phyloP scores from a whole-genome alignment of 2,888 invertebrate species.

The Platycheirus albimanus region DNA sequence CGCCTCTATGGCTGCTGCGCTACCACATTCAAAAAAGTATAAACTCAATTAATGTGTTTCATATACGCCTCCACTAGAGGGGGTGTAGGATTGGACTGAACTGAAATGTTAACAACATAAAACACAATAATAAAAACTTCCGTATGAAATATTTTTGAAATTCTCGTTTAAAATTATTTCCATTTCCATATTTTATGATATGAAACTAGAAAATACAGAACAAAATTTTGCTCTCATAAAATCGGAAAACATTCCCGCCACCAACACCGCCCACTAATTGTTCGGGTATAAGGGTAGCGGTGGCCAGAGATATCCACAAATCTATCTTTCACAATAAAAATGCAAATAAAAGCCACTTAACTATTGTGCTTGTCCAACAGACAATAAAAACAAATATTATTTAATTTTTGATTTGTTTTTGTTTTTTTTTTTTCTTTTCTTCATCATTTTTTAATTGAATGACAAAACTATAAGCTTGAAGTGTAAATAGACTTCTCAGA shows the following conservation, averaged over 20 bases:
- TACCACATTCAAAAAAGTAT: too few species aligned
- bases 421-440: neutral
- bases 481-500: slow-evolving; percentile 8
- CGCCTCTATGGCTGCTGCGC: too few species aligned
- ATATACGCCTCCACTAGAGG: neutral
- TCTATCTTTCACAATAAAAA: slow-evolving; percentile 3
- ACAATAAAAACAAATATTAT: slow-evolving; percentile 27
- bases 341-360: slow-evolving; percentile 27
- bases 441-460: slow-evolving; percentile 43
- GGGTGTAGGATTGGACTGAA: too few species aligned
- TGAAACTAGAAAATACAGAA: neutral
- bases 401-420: slow-evolving; percentile 1
- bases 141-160: slow-evolving; percentile 42
- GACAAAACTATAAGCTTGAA: neutral
- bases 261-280: slow-evolving; percentile 32
- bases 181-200: neutral
- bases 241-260: slow-evolving; percentile 23
- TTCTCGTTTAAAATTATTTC: neutral
- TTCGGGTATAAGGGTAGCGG: too few species aligned
- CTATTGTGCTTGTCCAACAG: slow-evolving; percentile 23
- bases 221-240: too few species aligned
- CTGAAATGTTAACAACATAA: slow-evolving; percentile 25
- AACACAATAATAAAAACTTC: slow-evolving; percentile 31
- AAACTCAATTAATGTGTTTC: slow-evolving; percentile 41
- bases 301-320: too few species aligned